phyloP scores from a whole-genome alignment of 2,113 vertebrate species.

The Prolemur simus region DNA sequence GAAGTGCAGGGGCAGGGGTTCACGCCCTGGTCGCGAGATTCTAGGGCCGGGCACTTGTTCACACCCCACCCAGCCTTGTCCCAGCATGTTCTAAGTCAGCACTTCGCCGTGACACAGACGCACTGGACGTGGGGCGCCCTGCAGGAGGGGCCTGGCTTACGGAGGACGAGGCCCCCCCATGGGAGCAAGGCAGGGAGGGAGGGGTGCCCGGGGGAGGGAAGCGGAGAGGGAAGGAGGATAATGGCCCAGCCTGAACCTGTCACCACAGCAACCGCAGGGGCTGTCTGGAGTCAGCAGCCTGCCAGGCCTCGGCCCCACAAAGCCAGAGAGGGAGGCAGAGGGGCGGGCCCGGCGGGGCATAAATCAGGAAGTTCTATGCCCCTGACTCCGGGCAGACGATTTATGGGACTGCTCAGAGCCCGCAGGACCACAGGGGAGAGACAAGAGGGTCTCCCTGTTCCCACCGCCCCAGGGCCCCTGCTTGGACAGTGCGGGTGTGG shows the following conservation, averaged over 20 bases:
- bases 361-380: constrained; percentile 78
- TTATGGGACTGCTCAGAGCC: constrained; percentile 73
- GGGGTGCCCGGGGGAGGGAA: background rate
- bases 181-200: background rate
- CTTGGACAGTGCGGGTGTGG: background rate
- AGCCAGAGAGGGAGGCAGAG: constrained; percentile 62
- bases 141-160: background rate
- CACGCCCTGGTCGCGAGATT: accelerated
- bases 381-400: constrained; percentile 75
- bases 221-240: background rate
- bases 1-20: background rate
- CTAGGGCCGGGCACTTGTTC: background rate
- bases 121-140: accelerated
- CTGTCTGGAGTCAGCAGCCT: constrained; percentile 75
- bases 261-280: constrained; percentile 65
- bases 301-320: constrained; percentile 74
- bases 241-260: constrained; percentile 64
- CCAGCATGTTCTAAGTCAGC: too few relatives aligned
- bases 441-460: constrained; percentile 69
- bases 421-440: constrained; percentile 43
- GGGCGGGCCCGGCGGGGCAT: constrained; percentile 63
- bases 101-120: background rate
- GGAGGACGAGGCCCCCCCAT: background rate
- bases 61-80: background rate
- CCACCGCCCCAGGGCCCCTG: constrained; percentile 63